Base-by-base conservation (phyloP, 2,113 vertebrate species). In the Octodon degus region DNA sequence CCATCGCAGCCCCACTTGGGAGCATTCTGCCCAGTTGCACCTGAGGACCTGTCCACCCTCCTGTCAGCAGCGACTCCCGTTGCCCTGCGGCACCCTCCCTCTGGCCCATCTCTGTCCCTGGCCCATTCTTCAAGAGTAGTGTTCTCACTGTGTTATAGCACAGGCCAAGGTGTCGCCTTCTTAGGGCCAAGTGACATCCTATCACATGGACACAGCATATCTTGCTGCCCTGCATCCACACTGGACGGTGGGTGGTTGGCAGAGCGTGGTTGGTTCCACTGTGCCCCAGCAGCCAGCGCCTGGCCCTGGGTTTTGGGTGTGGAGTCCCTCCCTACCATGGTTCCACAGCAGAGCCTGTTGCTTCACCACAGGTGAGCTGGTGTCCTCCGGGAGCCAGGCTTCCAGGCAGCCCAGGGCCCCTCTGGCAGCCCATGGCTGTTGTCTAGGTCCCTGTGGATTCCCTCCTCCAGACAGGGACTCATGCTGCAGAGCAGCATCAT, bases 151-250 rank as follows among this genome's bases (percentile, higher is more conserved):
- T 0, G 1, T 11, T 1, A 0, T 0, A 30, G 24, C 20, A 2
- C 1, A 2, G 11, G 19, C 4, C 32, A 1, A 11, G 11, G 4
- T 2, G 2, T 5, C 84, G 58, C 43, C 43, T 14, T 37, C 17
- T 16, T 1, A 3, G 43, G 84, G 58, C 58, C 3, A 50, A 27
- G 0, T 17, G 22, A 0, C 32, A 7, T 79, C 53, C 20, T 27
- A 1, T 4, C 0, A 0, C 7, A 7, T 7, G 37, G 1, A 2
- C 2, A 10, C 30, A 8, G 13, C 4, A 0, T 7, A 0, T 13
- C 40, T 16, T 37, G 32, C 20, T 43, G 16, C 14, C 7, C 0
- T 10, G 5, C 40, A 0, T 8, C n/a, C 0, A 0, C 2, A 34
- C 5, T 9, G 20, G 83, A 20, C 63, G 2, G 11, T 4, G 22